phyloP scores from a whole-genome alignment of 2,888 invertebrate species.

The Kryphioiulus occultus region DNA sequence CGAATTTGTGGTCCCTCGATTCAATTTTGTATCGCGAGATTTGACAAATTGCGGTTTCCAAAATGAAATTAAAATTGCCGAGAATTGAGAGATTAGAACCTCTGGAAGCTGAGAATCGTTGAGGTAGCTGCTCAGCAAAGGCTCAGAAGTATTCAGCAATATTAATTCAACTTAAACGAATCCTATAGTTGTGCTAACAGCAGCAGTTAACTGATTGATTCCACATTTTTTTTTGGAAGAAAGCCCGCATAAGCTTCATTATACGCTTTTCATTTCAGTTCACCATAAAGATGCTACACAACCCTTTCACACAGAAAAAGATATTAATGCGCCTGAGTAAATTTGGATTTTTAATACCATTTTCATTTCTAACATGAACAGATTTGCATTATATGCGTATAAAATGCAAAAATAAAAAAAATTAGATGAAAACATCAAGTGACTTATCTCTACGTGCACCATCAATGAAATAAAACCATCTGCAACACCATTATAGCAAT shows the following conservation, averaged over 20 bases:
- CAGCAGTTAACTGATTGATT: background rate
- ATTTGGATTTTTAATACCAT: too few species aligned
- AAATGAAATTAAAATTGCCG: slow-evolving; percentile 4
- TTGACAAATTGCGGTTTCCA: slow-evolving; percentile 7
- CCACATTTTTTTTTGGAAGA: background rate
- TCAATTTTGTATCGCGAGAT: slow-evolving; percentile 7
- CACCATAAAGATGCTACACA: background rate
- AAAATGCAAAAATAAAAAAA: too few species aligned
- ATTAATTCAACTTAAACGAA: background rate
- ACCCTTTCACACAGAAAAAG: background rate
- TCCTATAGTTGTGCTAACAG: too few species aligned
- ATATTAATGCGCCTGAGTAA: too few species aligned
- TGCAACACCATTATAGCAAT: too few species aligned
- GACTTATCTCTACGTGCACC: too few species aligned
- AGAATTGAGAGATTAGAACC: background rate
- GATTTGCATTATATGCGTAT: too few species aligned
- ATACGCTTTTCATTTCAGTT: background rate
- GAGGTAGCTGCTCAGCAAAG: background rate
- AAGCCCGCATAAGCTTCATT: too few species aligned
- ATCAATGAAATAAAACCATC: too few species aligned
- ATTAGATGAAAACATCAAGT: too few species aligned
- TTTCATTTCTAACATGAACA: too few species aligned
- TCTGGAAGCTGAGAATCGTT: background rate
- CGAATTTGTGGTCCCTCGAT: background rate
- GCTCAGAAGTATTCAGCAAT: background rate